Evolutionary conservation across 2,888 invertebrate species (phyloP), one percentile per base, ranked within the genome.

Genomic region (Agelastica alni): DNA sequence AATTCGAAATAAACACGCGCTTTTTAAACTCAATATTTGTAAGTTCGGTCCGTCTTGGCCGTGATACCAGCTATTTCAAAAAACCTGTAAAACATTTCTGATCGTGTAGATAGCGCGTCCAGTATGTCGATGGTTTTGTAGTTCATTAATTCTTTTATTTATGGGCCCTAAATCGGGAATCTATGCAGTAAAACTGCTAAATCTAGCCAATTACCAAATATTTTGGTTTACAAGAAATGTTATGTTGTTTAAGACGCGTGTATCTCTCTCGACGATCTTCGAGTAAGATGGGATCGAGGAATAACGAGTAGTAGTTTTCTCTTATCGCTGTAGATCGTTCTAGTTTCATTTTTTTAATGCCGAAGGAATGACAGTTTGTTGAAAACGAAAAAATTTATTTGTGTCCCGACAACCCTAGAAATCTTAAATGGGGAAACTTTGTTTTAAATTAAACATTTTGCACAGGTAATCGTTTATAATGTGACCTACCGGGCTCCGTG

Each of bases 201-300:
- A 55, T 52, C 49, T 44, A 18, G 30, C 58, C 58, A 52, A 58
- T 58, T 58, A 58, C 49, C 37, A 43, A 47, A 55, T 49, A 49
- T 49, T 55, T 58, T 39, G 51, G 37, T 51, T 52, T 56, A 49
- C 43, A 37, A 44, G 45, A 51, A 51, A 45, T 36, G 22, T 51
- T 36, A 46, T 43, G 31, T 28, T 28, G 39, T 20, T 30, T 14
- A 18, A 2, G 34, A 32, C 12, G 12, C 10, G 39, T 13, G 39
- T 13, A 49, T 32, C 41, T 42, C 41, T 7, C 6, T 20, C 4
- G 30, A 49, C 31, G 31, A 49, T 49, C 49, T 30, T 10, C 13
- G 28, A 14, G 16, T 28, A 37, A 37, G 36, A 47, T 47, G 36
- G 12, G 14, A 39, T 48, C 41, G 31, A 12, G 16, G 42, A 49